Evolutionary conservation across 2,797 vertebrate genomes (phyloP).

Genomic region (Melanotaenia boesemani): DNA sequence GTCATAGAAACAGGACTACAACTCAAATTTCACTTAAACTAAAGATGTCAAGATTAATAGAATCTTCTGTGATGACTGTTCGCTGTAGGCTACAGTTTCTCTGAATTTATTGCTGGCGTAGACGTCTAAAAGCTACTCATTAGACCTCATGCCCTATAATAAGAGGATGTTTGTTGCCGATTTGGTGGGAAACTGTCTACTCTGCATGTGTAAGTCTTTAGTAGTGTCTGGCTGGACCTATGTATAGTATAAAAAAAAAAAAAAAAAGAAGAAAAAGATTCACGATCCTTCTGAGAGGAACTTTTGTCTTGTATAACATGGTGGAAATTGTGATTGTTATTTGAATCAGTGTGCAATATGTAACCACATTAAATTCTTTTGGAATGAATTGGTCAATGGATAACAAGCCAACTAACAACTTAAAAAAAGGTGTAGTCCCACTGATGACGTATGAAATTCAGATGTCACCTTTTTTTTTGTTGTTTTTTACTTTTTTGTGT

Average conservation of each 20-base stretch:
- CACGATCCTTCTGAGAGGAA: not conserved
- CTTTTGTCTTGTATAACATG: not conserved
- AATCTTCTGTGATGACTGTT: constrained; percentile 5
- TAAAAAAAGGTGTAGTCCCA: too few species aligned
- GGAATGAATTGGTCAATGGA: not conserved
- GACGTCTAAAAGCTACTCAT: not conserved
- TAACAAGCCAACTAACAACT: not conserved
- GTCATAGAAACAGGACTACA: constrained; percentile 11
- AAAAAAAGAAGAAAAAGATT: not conserved
- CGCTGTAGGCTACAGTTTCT: constrained; percentile 4
- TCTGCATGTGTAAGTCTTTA: not conserved
- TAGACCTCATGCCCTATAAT: constrained; percentile 13
- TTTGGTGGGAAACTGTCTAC: constrained; percentile 6
- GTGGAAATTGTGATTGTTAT: not conserved
- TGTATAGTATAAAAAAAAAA: not conserved
- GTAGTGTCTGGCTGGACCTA: not conserved
- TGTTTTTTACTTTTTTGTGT: not conserved
- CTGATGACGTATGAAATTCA: too few species aligned
- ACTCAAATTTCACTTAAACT: constrained; percentile 8
- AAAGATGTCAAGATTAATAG: not conserved
- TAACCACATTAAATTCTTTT: not conserved
- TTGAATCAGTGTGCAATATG: not conserved
- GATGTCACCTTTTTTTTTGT: not conserved
- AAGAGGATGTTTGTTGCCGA: not conserved
- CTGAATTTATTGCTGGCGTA: constrained; percentile 13